A percentile compares a stretch with the other conserved stretches of the same genome.
These are phyloP conservation scores for Carcina quercana DNA, from an alignment of 2,888 invertebrate species.

Conservation along the genomic window DNA sequence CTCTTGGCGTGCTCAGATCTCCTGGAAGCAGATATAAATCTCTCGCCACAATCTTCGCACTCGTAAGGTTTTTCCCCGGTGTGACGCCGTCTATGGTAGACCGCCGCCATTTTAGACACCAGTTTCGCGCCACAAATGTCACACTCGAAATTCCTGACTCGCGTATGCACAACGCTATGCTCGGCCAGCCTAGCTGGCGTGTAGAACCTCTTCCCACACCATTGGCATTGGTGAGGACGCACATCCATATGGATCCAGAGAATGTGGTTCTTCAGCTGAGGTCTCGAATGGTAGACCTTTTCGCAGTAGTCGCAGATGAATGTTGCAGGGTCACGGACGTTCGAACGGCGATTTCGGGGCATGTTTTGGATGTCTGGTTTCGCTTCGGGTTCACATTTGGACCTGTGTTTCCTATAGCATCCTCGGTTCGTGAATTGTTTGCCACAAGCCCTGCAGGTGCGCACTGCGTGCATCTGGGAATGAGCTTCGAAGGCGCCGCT, in stretches of 20 bases:
- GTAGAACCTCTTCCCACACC: slow-evolving; percentile 68
- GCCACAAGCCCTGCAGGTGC: slow-evolving; percentile 50
- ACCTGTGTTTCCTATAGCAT: slow-evolving; percentile 55
- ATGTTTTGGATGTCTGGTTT: slow-evolving; percentile 39
- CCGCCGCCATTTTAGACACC: slow-evolving; percentile 60
- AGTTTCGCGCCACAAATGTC: slow-evolving; percentile 65
- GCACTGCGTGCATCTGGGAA: slow-evolving; percentile 52
- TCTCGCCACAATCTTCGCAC: slow-evolving; percentile 55
- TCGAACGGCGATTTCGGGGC: slow-evolving; percentile 41
- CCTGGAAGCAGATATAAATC: slow-evolving; percentile 56
- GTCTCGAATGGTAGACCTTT: slow-evolving; percentile 48
- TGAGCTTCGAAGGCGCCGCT: slow-evolving; percentile 44
- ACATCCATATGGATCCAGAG: slow-evolving; percentile 65
- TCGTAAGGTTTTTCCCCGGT: slow-evolving; percentile 63
- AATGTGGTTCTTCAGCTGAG: slow-evolving; percentile 62
- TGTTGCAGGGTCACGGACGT: slow-evolving; percentile 51
- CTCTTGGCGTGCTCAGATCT: slow-evolving; percentile 57
- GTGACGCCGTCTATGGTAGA: slow-evolving; percentile 59
- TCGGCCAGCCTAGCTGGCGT: slow-evolving; percentile 64
- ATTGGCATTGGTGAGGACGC: slow-evolving; percentile 63
- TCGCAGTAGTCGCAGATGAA: slow-evolving; percentile 56
- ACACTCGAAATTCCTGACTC: slow-evolving; percentile 67
- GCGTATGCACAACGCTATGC: slow-evolving; percentile 68
- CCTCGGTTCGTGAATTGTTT: slow-evolving; percentile 51
- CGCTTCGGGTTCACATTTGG: slow-evolving; percentile 53